These are phyloP conservation scores for Spilosoma lubricipeda DNA, from an alignment of 2,888 invertebrate species.

Conservation along the genomic window DNA sequence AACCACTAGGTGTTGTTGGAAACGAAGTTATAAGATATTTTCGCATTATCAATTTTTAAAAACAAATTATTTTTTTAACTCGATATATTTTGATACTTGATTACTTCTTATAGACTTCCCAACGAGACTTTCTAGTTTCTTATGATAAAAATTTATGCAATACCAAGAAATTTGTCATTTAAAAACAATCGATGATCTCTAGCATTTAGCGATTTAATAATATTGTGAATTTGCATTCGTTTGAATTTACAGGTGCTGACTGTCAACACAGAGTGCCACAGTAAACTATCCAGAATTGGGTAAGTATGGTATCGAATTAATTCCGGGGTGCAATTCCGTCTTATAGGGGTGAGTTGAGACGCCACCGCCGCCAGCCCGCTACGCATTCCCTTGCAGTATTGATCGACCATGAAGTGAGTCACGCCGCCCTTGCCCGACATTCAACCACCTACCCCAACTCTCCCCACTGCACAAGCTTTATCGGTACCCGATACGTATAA, in stretches of 20 bases:
- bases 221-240: neutral
- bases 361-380: constrained; percentile 36
- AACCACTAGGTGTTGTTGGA: neutral
- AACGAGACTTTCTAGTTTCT: neutral
- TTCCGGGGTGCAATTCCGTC: constrained; percentile 38
- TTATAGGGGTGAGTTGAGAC: constrained; percentile 42
- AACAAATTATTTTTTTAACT: neutral
- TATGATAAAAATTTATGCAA: neutral
- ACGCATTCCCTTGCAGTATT: constrained; percentile 83
- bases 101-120: neutral
- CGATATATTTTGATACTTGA: neutral
- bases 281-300: constrained; percentile 42
- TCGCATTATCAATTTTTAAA: neutral
- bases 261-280: constrained; percentile 21
- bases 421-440: constrained; percentile 86
- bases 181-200: neutral
- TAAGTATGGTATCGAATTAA: constrained; percentile 40
- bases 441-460: constrained; percentile 70
- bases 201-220: neutral
- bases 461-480: constrained; percentile 59
- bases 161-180: neutral
- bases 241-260: neutral
- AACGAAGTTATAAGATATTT: neutral
- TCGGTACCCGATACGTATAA: constrained; percentile 54
- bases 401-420: constrained; percentile 85